Evolutionary conservation across 2,113 vertebrate genomes (phyloP).

Genomic region (Trogon surrucura): DNA sequence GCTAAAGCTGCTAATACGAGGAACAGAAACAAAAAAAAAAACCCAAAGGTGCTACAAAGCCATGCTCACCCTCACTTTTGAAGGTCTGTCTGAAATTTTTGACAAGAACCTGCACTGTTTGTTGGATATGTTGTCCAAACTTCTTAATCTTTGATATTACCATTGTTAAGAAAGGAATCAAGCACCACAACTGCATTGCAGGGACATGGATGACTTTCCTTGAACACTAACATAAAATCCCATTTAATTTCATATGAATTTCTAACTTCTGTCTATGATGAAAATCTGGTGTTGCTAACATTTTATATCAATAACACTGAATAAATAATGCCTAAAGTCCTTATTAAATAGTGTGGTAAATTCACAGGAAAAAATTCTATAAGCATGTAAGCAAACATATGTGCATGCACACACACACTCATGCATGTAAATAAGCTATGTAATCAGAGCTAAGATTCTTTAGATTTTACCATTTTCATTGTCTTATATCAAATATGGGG

Average conservation of each 20-base stretch:
- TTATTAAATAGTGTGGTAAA: neutral
- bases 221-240: neutral
- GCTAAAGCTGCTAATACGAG: neutral
- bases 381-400: fast-evolving
- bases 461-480: neutral
- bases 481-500: neutral
- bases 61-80: neutral
- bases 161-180: neutral
- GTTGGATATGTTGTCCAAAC: neutral
- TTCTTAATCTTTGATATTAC: neutral
- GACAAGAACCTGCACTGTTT: neutral
- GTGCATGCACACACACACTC: fast-evolving
- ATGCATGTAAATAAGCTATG: neutral
- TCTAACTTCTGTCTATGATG: neutral
- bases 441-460: neutral
- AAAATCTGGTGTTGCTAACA: neutral
- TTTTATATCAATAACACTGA: neutral
- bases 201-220: neutral
- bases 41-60: neutral
- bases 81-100: neutral
- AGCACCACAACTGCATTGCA: neutral
- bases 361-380: neutral
- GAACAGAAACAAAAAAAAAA: neutral
- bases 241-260: neutral
- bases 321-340: neutral